Evolutionary conservation across 2,888 invertebrate genomes (phyloP).

Genomic region (Sinhomidia bicolor): DNA sequence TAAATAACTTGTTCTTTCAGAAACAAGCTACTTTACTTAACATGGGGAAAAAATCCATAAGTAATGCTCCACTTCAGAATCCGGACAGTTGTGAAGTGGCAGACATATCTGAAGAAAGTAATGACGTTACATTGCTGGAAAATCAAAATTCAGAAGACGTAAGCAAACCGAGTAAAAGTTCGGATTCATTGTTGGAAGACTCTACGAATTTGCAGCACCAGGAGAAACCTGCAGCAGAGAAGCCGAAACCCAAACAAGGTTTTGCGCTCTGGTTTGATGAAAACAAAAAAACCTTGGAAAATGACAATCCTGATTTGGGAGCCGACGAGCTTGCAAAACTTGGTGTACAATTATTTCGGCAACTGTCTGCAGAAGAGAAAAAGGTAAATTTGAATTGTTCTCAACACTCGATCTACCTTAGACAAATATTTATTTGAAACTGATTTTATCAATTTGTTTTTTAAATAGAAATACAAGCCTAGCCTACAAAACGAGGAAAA

Average conservation of each 20-base stretch:
- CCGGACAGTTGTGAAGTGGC: slow-evolving; percentile 16
- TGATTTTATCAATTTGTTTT: not conserved
- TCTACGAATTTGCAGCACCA: slow-evolving; percentile 43
- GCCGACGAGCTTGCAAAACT: slow-evolving; percentile 84
- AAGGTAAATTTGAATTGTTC: not conserved
- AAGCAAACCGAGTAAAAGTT: slow-evolving; percentile 3
- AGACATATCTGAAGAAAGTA: slow-evolving; percentile 50
- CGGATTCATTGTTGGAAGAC: slow-evolving; percentile 55
- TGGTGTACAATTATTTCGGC: slow-evolving; percentile 84
- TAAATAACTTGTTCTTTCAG: no score
- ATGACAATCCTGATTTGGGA: slow-evolving; percentile 84
- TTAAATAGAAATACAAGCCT: slow-evolving; percentile 15
- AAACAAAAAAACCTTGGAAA: slow-evolving; percentile 84
- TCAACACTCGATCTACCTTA: no score
- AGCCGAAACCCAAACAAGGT: slow-evolving; percentile 33
- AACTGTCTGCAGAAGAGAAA: slow-evolving; percentile 72
- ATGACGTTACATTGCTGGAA: slow-evolving; percentile 28
- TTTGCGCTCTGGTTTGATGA: slow-evolving; percentile 86
- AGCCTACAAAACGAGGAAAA: slow-evolving; percentile 38
- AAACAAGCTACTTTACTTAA: slow-evolving; percentile 76
- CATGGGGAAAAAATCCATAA: slow-evolving; percentile 65
- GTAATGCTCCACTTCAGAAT: not conserved
- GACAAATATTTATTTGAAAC: not conserved
- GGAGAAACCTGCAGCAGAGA: not conserved
- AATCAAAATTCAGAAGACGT: no score